Conservation (phyloP, 2,113 vertebrate genomes). For the Syngnathus scovelli region DNA sequence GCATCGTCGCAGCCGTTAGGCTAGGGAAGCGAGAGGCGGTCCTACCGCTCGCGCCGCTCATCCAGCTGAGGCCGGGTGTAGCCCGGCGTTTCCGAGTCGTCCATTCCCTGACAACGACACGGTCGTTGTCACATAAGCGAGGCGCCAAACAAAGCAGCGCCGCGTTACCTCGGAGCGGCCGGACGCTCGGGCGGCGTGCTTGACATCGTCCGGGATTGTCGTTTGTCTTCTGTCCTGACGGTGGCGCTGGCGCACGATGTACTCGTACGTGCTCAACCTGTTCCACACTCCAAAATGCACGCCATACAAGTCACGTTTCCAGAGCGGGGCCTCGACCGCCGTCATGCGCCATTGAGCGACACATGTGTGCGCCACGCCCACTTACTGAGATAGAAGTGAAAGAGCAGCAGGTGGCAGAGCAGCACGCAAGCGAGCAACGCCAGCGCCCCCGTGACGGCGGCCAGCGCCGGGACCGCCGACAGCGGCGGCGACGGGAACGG, state of each 20-base stretch:
- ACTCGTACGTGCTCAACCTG: slow-evolving; percentile 90
- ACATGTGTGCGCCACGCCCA: not conserved
- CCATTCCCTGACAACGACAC: not conserved
- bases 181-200: slow-evolving; percentile 57
- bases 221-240: slow-evolving; percentile 72
- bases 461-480: slow-evolving; percentile 78
- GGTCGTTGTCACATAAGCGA: too few relatives aligned
- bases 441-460: slow-evolving; percentile 80
- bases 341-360: not conserved
- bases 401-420: slow-evolving; percentile 85
- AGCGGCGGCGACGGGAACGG: slow-evolving; percentile 87
- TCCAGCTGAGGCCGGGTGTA: slow-evolving; percentile 76
- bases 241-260: slow-evolving; percentile 87
- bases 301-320: not conserved
- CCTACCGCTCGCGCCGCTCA: slow-evolving; percentile 43
- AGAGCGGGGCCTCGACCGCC: not conserved
- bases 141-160: too few relatives aligned
- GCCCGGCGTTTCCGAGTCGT: slow-evolving; percentile 70
- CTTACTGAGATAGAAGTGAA: slow-evolving; percentile 95
- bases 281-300: slow-evolving; percentile 81
- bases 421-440: slow-evolving; percentile 78
- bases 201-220: slow-evolving; percentile 50
- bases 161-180: slow-evolving; percentile 69
- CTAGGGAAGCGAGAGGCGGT: too few relatives aligned
- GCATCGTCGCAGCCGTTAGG: too few relatives aligned